Percentiles rank a stretch among this genome's conserved stretches.
Conservation (phyloP, 2,113 vertebrate genomes). For the Rana temporaria region DNA sequence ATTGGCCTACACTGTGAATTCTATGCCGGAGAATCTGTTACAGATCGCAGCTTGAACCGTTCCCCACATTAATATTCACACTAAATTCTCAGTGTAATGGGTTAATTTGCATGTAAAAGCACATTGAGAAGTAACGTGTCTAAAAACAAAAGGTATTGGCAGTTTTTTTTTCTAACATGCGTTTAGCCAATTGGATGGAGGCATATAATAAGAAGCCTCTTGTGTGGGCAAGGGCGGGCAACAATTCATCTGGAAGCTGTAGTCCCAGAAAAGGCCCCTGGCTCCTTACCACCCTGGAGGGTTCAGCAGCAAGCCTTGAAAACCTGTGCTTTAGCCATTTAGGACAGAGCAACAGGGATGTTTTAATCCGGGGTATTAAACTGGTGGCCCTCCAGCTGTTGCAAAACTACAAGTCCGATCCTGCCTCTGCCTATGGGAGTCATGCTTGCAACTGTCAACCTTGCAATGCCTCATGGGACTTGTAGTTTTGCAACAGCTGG, state of each 20-base stretch:
- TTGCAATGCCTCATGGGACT: no score
- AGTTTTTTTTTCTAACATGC: constrained; percentile 5
- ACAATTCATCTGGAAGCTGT: background rate
- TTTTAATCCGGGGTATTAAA: no score
- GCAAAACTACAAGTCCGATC: no score
- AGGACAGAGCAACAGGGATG: no score
- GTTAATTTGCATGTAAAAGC: constrained; percentile 41
- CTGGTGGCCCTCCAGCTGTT: no score
- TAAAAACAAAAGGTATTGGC: constrained; percentile 42
- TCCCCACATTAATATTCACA: constrained; percentile 28
- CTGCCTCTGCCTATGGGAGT: no score
- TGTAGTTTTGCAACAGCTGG: no score
- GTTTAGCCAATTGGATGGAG: background rate
- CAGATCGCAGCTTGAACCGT: constrained; percentile 4
- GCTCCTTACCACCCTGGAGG: background rate
- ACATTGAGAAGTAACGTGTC: constrained; percentile 25
- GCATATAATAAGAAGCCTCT: constrained; percentile 28
- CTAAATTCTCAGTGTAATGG: constrained; percentile 31
- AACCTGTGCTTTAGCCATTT: no score
- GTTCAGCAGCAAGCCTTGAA: background rate
- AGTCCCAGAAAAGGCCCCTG: background rate
- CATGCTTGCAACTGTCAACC: no score
- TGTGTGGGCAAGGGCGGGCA: background rate
- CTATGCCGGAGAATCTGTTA: background rate
- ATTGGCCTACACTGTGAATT: background rate